Evolutionary conservation across 2,888 invertebrate genomes (phyloP).

Genomic region (Clepsis dumicolana): DNA sequence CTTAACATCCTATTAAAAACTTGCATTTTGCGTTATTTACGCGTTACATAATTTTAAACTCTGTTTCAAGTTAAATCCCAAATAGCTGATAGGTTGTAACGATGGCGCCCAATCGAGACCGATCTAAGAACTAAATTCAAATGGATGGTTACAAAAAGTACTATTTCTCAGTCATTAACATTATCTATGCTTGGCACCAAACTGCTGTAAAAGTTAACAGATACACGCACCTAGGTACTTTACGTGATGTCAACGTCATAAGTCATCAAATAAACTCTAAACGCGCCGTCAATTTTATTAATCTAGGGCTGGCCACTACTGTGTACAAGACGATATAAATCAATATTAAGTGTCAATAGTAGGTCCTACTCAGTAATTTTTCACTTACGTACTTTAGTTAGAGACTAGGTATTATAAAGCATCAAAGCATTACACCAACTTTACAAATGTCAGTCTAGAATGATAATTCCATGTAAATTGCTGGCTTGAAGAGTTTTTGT

Average conservation of each 20-base stretch:
- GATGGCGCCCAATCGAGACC: neutral
- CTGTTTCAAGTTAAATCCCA: no score
- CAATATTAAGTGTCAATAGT: no score
- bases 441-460: no score
- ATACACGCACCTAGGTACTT: conserved; percentile 12
- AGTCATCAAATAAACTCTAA: conserved; percentile 35
- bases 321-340: neutral
- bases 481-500: no score
- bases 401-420: no score
- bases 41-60: no score
- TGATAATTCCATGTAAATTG: no score
- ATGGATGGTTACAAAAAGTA: neutral
- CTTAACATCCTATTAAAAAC: no score
- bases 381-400: no score
- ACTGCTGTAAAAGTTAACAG: neutral
- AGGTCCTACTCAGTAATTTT: no score
- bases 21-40: no score
- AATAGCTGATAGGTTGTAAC: neutral
- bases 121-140: neutral
- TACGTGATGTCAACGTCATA: conserved; percentile 29
- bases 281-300: conserved; percentile 32
- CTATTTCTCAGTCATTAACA: neutral
- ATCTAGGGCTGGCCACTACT: conserved; percentile 21
- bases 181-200: neutral
- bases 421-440: no score